Conservation (phyloP, 2,113 vertebrate genomes). For the Dicerorhinus sumatrensis region DNA sequence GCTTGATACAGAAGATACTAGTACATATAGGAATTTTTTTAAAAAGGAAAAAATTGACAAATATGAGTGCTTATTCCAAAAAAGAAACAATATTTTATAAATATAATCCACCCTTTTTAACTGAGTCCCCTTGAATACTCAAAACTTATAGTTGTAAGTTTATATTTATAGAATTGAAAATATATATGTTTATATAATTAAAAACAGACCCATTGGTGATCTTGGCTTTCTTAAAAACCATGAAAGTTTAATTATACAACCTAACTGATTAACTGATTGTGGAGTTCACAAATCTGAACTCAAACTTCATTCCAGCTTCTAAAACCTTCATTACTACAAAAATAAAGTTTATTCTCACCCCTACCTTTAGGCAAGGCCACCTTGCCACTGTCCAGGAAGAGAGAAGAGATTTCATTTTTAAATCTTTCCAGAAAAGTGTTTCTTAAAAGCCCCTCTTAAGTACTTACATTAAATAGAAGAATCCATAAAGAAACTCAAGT, state of each 20-base stretch:
- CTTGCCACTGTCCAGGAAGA: background rate
- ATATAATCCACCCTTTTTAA: background rate
- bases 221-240: background rate
- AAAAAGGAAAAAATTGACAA: background rate
- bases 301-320: background rate
- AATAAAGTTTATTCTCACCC: background rate
- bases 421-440: background rate
- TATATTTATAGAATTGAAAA: background rate
- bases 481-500: conserved; percentile 17
- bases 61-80: background rate
- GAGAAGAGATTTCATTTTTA: conserved; percentile 35
- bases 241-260: background rate
- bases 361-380: fast-evolving
- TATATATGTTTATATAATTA: background rate
- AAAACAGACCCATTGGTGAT: background rate
- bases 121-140: background rate
- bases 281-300: background rate
- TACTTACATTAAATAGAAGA: background rate
- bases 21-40: background rate
- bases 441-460: background rate
- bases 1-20: background rate
- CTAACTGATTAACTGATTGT: background rate
- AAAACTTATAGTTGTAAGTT: background rate
- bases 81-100: background rate
- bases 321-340: conserved; percentile 1